phyloP scores from a whole-genome alignment of 1,140 invertebrate genomes.

The Panulirus ornatus region DNA sequence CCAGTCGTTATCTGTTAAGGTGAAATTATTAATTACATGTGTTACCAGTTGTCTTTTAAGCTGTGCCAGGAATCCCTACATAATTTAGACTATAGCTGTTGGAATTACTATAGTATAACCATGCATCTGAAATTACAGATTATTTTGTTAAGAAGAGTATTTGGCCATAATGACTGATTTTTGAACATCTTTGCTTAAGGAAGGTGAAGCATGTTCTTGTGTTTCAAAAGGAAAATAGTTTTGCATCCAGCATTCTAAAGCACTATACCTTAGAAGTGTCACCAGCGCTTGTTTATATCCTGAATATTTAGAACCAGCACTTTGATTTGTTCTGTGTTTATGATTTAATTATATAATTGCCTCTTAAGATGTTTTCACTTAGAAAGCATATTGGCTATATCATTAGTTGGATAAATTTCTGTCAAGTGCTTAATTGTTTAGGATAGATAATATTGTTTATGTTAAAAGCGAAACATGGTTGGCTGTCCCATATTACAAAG shows the following conservation, averaged over 20 bases:
- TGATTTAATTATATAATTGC: not conserved
- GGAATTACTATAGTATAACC: not conserved
- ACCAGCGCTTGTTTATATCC: not conserved
- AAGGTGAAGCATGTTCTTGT: not conserved
- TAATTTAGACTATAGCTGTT: not conserved
- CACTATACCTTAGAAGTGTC: constrained; percentile 10
- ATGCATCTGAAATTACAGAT: not conserved
- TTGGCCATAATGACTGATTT: not conserved
- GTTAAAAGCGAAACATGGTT: not conserved
- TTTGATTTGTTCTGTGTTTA: not conserved
- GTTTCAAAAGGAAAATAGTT: not conserved
- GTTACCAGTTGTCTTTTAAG: not conserved
- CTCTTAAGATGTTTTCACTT: not conserved
- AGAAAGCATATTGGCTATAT: not conserved
- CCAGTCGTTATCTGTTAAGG: not conserved
- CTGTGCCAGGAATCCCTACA: not conserved
- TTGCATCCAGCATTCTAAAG: constrained; percentile 44
- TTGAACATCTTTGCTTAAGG: not conserved
- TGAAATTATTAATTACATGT: not conserved
- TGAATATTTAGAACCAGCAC: not conserved
- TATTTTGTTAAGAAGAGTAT: not conserved
- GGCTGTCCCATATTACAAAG: not conserved
- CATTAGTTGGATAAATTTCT: not conserved
- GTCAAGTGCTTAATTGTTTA: not conserved
- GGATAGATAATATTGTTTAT: not conserved